Base-by-base conservation (phyloP, 2,113 vertebrate species). In the Pseudorhombus dupliciocellatus region DNA sequence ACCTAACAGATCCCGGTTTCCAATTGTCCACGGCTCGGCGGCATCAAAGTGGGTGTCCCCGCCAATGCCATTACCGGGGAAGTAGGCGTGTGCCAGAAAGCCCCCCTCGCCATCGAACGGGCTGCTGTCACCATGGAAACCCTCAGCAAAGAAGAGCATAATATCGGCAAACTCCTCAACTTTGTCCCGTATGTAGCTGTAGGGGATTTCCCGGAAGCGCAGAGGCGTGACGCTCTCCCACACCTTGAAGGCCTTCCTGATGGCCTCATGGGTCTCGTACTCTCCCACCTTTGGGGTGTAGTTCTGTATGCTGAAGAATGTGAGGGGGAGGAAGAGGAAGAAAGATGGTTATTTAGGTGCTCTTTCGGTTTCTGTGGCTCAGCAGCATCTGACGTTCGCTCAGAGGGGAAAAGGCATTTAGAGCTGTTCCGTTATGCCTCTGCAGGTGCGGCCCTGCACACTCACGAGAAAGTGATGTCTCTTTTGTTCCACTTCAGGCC, bases 11-110 rank as follows among this genome's bases (percentile, higher is more conserved):
- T 97, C 94, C 20, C 77, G 80, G 79, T 95, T 96, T 53, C 90
- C 91, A 26, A 93, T 87, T 1, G 96, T 98, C 96, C 96, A 98
- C 0, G 96, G 96, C 77, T 97, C 96, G 0, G 96, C 94, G 1
- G 92, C 92, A 25, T 98, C 96, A 55, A 98, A 98, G 91, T 98
- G 96, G 15, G 96, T 97, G 86, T 98, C 96, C 0, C 96, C 96
- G 0, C 96, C 96, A 1, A 98, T 95, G 84, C 95, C 95, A 42
- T 90, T 89, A 1, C 94, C 91, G 0, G 96, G 96, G 86, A 97
- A 98, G 80, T 96, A 98, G 61, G 96, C 96, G 1, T 98, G 96
- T 1, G 96, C 96, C 82, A 98, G 75, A 88, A 97, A 97, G 10
- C 96, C 96, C 0, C 96, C 96, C 66, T 95, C 95, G 0, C 96